These are phyloP conservation scores for Chaitophorus viminalis DNA, from an alignment of 2,888 invertebrate species.

Conservation along the genomic window DNA sequence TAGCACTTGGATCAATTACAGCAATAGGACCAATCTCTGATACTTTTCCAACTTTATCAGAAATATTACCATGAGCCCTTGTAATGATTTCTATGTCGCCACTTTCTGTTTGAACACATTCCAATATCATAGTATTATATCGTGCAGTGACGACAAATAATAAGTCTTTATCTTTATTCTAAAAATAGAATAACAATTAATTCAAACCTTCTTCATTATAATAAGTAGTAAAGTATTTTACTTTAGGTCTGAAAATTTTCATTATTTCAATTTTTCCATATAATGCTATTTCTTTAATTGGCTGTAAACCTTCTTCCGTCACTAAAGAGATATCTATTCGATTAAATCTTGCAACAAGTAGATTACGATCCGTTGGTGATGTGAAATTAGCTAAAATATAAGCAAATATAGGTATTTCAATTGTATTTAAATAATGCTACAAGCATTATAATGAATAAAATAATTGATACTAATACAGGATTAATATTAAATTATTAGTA, in stretches of 20 bases:
- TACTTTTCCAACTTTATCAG: conserved; percentile 92
- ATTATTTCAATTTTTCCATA: conserved; percentile 95
- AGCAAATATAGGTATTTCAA: not conserved
- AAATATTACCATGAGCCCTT: conserved; percentile 94
- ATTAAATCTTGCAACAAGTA: conserved; percentile 94
- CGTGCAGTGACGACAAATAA: conserved; percentile 93
- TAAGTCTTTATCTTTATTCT: conserved; percentile 92
- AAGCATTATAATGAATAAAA: not conserved
- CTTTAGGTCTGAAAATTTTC: conserved; percentile 91
- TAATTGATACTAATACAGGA: not conserved
- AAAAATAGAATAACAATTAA: conserved; percentile 64
- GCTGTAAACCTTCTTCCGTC: conserved; percentile 93
- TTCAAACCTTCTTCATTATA: conserved; percentile 30
- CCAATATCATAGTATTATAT: conserved; percentile 97
- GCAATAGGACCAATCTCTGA: conserved; percentile 96
- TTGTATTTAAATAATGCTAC: not conserved
- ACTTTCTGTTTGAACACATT: conserved; percentile 80
- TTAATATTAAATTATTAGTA: not conserved
- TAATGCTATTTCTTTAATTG: conserved; percentile 93
- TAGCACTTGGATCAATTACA: conserved; percentile 93
- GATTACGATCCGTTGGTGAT: conserved; percentile 90
- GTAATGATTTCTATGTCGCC: conserved; percentile 92
- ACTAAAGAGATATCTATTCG: conserved; percentile 94
- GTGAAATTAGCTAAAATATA: conserved; percentile 89
- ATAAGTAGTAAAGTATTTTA: conserved; percentile 68